Conservation (phyloP, 2,797 vertebrate genomes). For the Acropternis orthonyx region DNA sequence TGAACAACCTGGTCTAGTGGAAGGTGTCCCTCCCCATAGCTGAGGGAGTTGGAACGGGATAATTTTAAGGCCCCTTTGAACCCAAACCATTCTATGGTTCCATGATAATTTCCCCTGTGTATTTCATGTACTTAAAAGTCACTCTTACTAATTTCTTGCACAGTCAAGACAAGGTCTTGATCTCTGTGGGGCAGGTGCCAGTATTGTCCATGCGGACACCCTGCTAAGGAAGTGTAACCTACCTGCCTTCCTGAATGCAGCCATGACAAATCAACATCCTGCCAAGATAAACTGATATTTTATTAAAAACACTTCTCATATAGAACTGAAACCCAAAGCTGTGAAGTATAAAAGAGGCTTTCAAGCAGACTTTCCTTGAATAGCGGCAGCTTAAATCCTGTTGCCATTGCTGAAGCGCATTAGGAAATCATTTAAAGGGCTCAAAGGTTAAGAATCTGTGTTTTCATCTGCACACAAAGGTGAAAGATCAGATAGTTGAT, state of each 20-base stretch:
- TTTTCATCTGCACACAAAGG: conserved; percentile 14
- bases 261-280: background rate
- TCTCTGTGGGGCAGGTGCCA: background rate
- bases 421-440: conserved; percentile 1
- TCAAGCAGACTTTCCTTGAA: conserved; percentile 27
- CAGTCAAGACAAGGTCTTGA: background rate
- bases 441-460: conserved; percentile 28
- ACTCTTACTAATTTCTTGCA: background rate
- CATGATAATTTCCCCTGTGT: background rate
- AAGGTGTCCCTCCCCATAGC: background rate
- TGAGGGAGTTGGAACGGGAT: background rate
- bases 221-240: background rate
- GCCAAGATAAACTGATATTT: background rate
- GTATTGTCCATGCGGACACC: background rate
- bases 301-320: background rate
- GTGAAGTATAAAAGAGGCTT: conserved; percentile 38
- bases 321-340: background rate
- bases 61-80: background rate
- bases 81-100: background rate
- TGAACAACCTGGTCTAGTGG: background rate
- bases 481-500: conserved; percentile 26
- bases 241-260: background rate
- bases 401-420: background rate
- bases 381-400: conserved; percentile 25
- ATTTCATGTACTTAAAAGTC: background rate